Percentiles rank a stretch among this genome's conserved stretches.
These are phyloP conservation scores for Scortum barcoo DNA, from an alignment of 2,113 vertebrate genomes.

Conservation along the genomic window DNA sequence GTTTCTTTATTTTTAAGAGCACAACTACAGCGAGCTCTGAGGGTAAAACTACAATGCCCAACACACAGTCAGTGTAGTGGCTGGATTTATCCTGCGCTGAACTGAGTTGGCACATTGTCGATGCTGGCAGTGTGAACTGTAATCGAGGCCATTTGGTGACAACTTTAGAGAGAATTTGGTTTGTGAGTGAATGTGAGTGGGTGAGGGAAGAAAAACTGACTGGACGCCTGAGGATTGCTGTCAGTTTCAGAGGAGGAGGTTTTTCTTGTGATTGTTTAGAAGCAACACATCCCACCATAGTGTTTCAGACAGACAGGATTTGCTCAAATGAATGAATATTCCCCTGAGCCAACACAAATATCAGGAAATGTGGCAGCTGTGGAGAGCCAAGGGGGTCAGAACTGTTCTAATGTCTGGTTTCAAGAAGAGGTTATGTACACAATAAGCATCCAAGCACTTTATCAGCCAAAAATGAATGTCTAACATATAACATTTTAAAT, in stretches of 20 bases:
- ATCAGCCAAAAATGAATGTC: neutral
- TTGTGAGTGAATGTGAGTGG: neutral
- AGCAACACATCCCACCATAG: neutral
- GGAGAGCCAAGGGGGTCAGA: neutral
- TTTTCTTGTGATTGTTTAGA: neutral
- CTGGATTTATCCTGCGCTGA: neutral
- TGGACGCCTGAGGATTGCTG: neutral
- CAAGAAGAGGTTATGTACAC: too few species aligned
- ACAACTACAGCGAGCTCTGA: too few species aligned
- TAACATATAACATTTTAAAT: neutral
- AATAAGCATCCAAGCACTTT: too few species aligned
- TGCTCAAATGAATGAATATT: too few species aligned
- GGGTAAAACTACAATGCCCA: too few species aligned
- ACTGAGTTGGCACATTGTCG: too few species aligned
- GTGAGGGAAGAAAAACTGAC: neutral
- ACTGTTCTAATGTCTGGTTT: too few species aligned
- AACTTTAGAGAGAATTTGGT: neutral
- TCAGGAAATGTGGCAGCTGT: neutral
- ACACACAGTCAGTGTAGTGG: neutral
- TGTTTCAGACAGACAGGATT: too few species aligned
- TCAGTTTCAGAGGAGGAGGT: conserved; percentile 3
- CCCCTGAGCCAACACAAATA: neutral
- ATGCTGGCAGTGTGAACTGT: neutral
- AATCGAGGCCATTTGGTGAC: conserved; percentile 1
- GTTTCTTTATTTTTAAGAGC: too few species aligned